A percentile compares a stretch with the other conserved stretches of the same genome.
Evolutionary conservation across 2,113 vertebrate genomes (phyloP).

Genomic region (Urocolius indicus): DNA sequence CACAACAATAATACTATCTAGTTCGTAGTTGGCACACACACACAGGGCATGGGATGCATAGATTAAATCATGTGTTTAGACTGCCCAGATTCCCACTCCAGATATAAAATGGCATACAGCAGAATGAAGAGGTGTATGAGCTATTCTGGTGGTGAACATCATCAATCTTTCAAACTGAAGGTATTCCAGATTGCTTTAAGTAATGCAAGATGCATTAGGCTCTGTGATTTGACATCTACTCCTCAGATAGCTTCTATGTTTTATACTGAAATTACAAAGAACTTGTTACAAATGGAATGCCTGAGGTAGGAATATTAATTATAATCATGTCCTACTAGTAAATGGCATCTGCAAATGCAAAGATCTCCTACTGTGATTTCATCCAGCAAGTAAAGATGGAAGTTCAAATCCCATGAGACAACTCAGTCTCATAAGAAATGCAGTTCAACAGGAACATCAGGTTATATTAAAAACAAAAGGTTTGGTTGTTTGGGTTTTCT

Average conservation of each 20-base stretch:
- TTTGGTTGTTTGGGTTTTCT: background rate
- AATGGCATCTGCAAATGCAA: background rate
- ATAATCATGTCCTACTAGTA: background rate
- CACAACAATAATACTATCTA: background rate
- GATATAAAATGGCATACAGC: background rate
- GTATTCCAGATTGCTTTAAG: background rate
- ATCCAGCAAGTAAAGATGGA: background rate
- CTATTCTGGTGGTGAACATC: background rate
- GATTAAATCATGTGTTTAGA: background rate
- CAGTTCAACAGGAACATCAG: background rate
- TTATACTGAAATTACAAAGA: background rate
- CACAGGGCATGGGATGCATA: background rate
- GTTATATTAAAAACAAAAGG: background rate
- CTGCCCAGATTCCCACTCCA: background rate
- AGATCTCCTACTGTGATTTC: background rate
- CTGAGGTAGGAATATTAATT: background rate
- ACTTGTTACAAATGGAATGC: background rate
- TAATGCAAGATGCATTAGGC: background rate
- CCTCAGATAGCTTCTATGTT: background rate
- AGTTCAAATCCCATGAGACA: background rate
- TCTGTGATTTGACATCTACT: background rate
- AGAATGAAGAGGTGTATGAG: background rate
- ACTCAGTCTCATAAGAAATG: background rate
- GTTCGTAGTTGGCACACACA: fast-evolving
- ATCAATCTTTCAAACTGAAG: background rate